Percentiles rank a stretch among this genome's conserved stretches.
Evolutionary conservation across 2,888 invertebrate genomes (phyloP).

Genomic region (Thymelicus sylvestris): DNA sequence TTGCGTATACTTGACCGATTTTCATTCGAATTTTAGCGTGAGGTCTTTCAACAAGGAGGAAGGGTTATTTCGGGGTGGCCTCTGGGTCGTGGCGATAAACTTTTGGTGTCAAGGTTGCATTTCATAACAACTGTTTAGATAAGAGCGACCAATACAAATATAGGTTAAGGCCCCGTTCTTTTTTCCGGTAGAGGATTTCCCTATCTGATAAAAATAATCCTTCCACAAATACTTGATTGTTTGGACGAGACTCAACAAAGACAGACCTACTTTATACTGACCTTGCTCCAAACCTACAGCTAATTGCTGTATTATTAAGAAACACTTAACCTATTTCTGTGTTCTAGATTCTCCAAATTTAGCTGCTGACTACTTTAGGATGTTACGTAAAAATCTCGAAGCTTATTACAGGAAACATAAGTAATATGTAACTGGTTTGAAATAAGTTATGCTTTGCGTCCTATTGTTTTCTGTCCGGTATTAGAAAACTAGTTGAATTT

Average conservation of each 20-base stretch:
- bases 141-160: slow-evolving; percentile 57
- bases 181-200: slow-evolving; percentile 59
- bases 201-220: slow-evolving; percentile 51
- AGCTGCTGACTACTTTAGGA: slow-evolving; percentile 46
- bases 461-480: slow-evolving; percentile 35
- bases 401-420: slow-evolving; percentile 41
- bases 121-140: slow-evolving; percentile 66
- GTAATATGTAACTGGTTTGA: slow-evolving; percentile 40
- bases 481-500: slow-evolving; percentile 36
- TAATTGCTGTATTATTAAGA: slow-evolving; percentile 80
- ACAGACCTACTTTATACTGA: slow-evolving; percentile 56
- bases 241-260: slow-evolving; percentile 51
- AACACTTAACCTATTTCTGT: slow-evolving; percentile 78
- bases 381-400: slow-evolving; percentile 63
- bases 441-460: slow-evolving; percentile 43
- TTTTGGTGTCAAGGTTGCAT: slow-evolving; percentile 80
- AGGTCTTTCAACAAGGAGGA: slow-evolving; percentile 67
- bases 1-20: slow-evolving; percentile 77
- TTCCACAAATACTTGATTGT: slow-evolving; percentile 43
- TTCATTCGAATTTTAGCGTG: slow-evolving; percentile 58
- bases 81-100: slow-evolving; percentile 78
- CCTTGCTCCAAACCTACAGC: slow-evolving; percentile 65
- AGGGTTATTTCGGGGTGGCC: slow-evolving; percentile 75
- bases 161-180: slow-evolving; percentile 70
- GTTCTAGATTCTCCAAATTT: slow-evolving; percentile 66